These are phyloP conservation scores for Spilarctia lutea DNA, from an alignment of 2,888 invertebrate species.

Conservation along the genomic window DNA sequence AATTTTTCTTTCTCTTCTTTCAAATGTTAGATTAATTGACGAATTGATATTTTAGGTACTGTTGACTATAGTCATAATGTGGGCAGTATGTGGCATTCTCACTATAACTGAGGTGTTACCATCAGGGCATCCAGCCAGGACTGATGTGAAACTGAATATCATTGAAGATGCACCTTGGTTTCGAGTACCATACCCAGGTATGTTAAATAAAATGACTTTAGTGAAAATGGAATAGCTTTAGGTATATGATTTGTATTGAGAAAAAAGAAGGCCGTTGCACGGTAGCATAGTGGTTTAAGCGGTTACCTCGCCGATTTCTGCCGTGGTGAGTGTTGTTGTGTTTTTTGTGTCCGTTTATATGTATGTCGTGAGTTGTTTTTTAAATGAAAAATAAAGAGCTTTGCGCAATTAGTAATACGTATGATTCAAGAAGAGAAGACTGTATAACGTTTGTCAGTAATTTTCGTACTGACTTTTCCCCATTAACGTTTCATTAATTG, in stretches of 20 bases:
- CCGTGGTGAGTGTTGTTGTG: no score
- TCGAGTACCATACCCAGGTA: conserved; percentile 92
- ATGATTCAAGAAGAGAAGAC: no score
- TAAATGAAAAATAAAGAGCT: no score
- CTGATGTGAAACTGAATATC: conserved; percentile 90
- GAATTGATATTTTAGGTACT: conserved; percentile 86
- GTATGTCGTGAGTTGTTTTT: no score
- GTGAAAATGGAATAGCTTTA: neutral
- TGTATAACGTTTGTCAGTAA: neutral
- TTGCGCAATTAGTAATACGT: no score
- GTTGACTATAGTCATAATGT: conserved; percentile 91
- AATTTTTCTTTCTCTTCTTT: no score
- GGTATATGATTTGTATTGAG: neutral
- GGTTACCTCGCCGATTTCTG: no score
- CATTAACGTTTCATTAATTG: neutral
- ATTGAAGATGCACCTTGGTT: conserved; percentile 93
- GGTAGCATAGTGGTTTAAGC: no score
- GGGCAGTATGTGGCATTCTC: conserved; percentile 90
- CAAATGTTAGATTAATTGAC: neutral
- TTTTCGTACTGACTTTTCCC: neutral
- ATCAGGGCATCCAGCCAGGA: conserved; percentile 89
- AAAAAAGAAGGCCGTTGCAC: no score
- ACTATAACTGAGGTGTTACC: conserved; percentile 89
- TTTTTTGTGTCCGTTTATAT: no score
- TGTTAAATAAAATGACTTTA: neutral